A percentile compares a stretch with the other conserved stretches of the same genome.
phyloP scores from a whole-genome alignment of 2,113 vertebrate genomes.

The Syngnathus typhle region DNA sequence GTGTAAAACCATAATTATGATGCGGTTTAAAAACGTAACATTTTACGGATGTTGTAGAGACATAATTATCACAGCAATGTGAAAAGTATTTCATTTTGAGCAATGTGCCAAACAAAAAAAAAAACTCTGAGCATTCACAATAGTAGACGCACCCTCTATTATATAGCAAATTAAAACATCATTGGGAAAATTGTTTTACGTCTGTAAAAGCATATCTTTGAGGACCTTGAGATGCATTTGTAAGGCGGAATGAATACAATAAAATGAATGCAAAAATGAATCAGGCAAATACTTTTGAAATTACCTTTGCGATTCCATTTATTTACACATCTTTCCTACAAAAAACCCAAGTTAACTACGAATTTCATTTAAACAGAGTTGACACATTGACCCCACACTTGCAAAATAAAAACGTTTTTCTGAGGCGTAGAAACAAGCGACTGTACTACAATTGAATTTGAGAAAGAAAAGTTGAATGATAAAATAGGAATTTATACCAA shows the following conservation, averaged over 20 bases:
- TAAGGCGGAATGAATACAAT: neutral
- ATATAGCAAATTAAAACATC: conserved; percentile 60
- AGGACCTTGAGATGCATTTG: conserved; percentile 46
- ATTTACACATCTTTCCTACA: conserved; percentile 18
- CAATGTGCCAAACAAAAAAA: conserved; percentile 34
- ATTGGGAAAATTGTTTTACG: conserved; percentile 31
- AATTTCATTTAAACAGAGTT: neutral
- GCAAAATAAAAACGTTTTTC: neutral
- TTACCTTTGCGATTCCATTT: conserved; percentile 15
- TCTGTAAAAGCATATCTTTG: conserved; percentile 31
- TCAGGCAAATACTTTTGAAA: conserved; percentile 23
- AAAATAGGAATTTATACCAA: conserved; percentile 13
- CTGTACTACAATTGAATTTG: conserved; percentile 12
- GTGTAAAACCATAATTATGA: conserved; percentile 72
- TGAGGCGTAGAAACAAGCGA: neutral
- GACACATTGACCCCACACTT: neutral
- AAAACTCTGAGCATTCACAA: conserved; percentile 56
- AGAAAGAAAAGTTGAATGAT: neutral
- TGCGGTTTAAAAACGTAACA: conserved; percentile 72
- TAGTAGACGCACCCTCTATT: conserved; percentile 46
- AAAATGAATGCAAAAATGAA: conserved; percentile 34
- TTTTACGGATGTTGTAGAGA: conserved; percentile 61
- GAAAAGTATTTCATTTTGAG: conserved; percentile 58
- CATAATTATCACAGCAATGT: conserved; percentile 66
- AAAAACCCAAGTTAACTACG: conserved; percentile 12